phyloP scores from a whole-genome alignment of 1,140 invertebrate genomes.

The Neoseiulus cucumeris region DNA sequence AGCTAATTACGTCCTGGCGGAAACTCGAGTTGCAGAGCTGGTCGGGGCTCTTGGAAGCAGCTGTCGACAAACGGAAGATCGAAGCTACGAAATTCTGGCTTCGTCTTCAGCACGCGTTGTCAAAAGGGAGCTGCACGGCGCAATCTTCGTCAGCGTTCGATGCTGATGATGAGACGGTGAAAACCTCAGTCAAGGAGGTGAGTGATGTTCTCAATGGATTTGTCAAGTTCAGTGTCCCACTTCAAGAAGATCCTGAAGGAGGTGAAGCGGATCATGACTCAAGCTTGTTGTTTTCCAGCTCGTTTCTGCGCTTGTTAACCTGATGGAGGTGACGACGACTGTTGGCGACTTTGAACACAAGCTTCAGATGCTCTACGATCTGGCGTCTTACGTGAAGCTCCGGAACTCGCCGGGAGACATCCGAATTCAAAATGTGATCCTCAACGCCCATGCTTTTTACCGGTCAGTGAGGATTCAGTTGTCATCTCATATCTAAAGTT shows the following conservation, averaged over 20 bases:
- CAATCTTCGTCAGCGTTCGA: too few relatives aligned
- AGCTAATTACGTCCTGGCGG: slow-evolving; percentile 71
- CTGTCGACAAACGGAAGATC: slow-evolving; percentile 24
- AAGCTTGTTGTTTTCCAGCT: not conserved
- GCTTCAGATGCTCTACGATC: not conserved
- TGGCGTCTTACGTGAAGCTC: not conserved
- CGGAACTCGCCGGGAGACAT: not conserved
- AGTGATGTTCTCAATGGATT: too few relatives aligned
- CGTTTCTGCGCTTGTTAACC: slow-evolving; percentile 16
- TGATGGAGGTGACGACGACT: slow-evolving; percentile 10
- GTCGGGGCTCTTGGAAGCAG: slow-evolving; percentile 48
- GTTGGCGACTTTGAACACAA: not conserved
- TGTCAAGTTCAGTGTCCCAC: too few relatives aligned
- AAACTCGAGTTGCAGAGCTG: slow-evolving; percentile 69
- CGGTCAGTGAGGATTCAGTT: not conserved
- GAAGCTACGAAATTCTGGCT: not conserved
- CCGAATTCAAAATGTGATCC: not conserved
- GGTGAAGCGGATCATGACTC: too few relatives aligned
- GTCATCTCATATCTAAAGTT: too few relatives aligned
- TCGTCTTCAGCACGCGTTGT: slow-evolving; percentile 10
- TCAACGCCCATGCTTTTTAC: not conserved
- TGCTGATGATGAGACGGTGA: too few relatives aligned
- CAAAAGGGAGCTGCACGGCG: not conserved
- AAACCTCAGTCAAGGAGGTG: too few relatives aligned
- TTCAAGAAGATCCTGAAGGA: too few relatives aligned